These are phyloP conservation scores for Acromyrmex echinatior DNA, from an alignment of 1,140 invertebrate species.

Conservation along the genomic window DNA sequence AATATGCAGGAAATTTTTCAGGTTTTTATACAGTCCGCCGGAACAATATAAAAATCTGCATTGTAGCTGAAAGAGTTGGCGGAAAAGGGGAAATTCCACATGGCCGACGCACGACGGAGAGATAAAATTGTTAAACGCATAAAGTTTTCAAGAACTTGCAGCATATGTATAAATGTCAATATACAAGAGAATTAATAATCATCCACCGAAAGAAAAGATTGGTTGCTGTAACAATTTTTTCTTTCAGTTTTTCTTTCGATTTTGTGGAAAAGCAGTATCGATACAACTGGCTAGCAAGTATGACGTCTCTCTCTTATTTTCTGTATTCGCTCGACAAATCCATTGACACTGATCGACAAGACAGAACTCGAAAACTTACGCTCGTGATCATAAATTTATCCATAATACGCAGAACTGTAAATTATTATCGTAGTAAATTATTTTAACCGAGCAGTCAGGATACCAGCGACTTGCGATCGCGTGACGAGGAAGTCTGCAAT, in stretches of 20 bases:
- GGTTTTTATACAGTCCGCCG: too few relatives aligned
- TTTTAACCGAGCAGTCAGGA: conserved; percentile 36
- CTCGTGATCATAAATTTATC: conserved; percentile 54
- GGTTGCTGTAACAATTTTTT: too few relatives aligned
- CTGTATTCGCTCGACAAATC: conserved; percentile 27
- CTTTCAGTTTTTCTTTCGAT: neutral
- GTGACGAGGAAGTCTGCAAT: conserved; percentile 73
- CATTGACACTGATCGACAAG: neutral
- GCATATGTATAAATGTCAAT: neutral
- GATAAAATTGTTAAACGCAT: neutral
- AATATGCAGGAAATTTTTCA: too few relatives aligned
- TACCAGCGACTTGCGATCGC: conserved; percentile 67
- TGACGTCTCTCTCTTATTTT: conserved; percentile 42
- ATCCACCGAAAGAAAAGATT: too few relatives aligned
- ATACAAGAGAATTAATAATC: neutral
- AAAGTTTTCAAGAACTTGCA: neutral
- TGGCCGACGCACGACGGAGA: too few relatives aligned
- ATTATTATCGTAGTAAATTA: conserved; percentile 50
- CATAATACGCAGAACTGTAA: neutral
- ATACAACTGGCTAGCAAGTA: conserved; percentile 13
- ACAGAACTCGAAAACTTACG: neutral
- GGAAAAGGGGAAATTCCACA: too few relatives aligned
- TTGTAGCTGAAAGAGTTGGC: too few relatives aligned
- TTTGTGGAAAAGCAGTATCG: neutral
- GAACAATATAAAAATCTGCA: too few relatives aligned